These are phyloP conservation scores for Halcyon smyrnensis DNA, from an alignment of 2,797 vertebrate species.

Conservation along the genomic window DNA sequence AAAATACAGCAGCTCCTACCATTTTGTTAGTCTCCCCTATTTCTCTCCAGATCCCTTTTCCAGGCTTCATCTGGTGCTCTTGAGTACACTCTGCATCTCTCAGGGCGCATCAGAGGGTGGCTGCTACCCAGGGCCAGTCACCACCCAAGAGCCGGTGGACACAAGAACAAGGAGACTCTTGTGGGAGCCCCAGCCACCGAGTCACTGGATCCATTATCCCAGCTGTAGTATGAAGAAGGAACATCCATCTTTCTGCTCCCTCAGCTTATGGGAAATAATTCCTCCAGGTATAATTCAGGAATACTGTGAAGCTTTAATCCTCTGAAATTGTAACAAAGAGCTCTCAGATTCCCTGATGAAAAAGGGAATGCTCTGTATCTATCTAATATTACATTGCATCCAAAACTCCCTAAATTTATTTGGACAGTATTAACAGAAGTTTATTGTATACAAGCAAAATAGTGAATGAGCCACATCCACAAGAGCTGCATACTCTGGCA, in stretches of 20 bases:
- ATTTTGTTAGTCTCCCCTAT: neutral
- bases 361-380: conserved; percentile 6
- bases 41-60: conserved; percentile 6
- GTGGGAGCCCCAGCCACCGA: neutral
- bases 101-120: neutral
- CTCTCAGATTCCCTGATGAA: conserved; percentile 1
- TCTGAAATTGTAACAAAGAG: conserved; percentile 18
- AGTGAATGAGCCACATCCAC: neutral
- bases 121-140: neutral
- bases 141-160: neutral
- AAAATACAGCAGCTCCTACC: conserved; percentile 26
- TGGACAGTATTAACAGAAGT: neutral
- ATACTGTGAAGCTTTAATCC: conserved; percentile 15
- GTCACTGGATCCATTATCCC: conserved; percentile 31
- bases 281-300: conserved; percentile 24
- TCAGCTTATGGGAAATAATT: conserved; percentile 27
- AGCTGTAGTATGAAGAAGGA: neutral
- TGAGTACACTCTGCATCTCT: neutral
- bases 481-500: neutral
- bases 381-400: neutral
- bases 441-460: conserved; percentile 2
- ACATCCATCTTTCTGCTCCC: conserved; percentile 44
- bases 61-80: neutral
- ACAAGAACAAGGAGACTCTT: conserved; percentile 29
- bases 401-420: conserved; percentile 1